phyloP scores from a whole-genome alignment of 1,140 invertebrate species.

The Trinorchestia longiramus region DNA sequence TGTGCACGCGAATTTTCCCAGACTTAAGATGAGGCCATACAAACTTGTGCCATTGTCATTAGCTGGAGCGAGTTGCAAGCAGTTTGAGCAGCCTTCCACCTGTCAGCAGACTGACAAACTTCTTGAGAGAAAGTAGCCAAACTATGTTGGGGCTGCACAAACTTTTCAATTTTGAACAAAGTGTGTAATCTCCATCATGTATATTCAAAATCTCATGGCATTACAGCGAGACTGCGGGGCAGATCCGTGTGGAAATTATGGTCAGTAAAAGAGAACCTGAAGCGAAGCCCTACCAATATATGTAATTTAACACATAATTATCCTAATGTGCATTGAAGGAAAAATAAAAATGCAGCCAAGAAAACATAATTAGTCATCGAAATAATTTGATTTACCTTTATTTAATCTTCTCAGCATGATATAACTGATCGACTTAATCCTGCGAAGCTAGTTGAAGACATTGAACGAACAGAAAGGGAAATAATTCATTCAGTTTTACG shows the following conservation, averaged over 20 bases:
- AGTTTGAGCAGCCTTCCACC: not conserved
- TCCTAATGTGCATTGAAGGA: not conserved
- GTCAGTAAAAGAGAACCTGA: not conserved
- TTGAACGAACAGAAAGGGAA: too few relatives aligned
- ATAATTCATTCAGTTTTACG: too few relatives aligned
- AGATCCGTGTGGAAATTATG: not conserved
- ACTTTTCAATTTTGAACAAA: slow-evolving; percentile 2
- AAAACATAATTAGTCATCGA: not conserved
- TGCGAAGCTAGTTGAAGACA: too few relatives aligned
- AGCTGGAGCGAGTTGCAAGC: not conserved
- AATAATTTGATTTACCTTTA: not conserved
- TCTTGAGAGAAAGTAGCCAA: not conserved
- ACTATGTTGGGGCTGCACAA: not conserved
- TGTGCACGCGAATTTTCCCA: not conserved
- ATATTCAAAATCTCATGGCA: not conserved
- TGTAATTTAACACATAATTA: not conserved
- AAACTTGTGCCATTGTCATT: not conserved
- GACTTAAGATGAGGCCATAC: not conserved
- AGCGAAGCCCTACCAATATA: not conserved
- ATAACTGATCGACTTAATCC: too few relatives aligned
- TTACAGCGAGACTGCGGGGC: not conserved
- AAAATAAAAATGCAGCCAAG: not conserved
- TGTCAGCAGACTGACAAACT: not conserved
- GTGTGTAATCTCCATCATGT: not conserved
- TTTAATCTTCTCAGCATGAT: not conserved